These are phyloP conservation scores for Onychostoma macrolepis DNA, from an alignment of 2,113 vertebrate species.

Conservation along the genomic window DNA sequence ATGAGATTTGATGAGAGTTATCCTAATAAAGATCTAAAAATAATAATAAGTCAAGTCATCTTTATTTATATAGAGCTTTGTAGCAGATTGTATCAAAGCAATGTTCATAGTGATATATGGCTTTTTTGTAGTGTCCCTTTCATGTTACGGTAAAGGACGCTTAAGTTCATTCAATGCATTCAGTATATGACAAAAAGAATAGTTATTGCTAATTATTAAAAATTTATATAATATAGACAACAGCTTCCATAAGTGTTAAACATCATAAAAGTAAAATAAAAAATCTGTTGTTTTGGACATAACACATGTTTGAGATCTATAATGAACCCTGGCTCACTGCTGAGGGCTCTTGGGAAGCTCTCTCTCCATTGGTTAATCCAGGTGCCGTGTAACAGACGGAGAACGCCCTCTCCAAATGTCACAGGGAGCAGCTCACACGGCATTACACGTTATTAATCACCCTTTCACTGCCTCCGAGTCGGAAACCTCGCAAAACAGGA, in stretches of 20 bases:
- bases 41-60: no score
- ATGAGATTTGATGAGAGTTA: not conserved
- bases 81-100: not conserved
- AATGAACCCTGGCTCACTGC: not conserved
- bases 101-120: not conserved
- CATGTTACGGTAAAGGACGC: not conserved
- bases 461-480: conserved; percentile 60
- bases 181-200: not conserved
- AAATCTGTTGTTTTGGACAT: not conserved
- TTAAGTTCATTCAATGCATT: not conserved
- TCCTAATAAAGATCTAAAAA: not conserved
- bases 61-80: no score
- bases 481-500: conserved; percentile 52
- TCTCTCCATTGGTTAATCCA: not conserved
- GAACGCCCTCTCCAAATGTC: conserved; percentile 59
- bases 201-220: not conserved
- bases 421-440: conserved; percentile 66
- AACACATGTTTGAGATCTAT: not conserved
- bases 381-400: not conserved
- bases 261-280: not conserved
- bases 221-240: not conserved
- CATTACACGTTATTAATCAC: conserved; percentile 78
- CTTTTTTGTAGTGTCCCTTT: not conserved
- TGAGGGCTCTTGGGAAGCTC: not conserved
- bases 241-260: not conserved